These are phyloP conservation scores for Molothrus aeneus DNA, from an alignment of 2,797 vertebrate species.

Conservation along the genomic window DNA sequence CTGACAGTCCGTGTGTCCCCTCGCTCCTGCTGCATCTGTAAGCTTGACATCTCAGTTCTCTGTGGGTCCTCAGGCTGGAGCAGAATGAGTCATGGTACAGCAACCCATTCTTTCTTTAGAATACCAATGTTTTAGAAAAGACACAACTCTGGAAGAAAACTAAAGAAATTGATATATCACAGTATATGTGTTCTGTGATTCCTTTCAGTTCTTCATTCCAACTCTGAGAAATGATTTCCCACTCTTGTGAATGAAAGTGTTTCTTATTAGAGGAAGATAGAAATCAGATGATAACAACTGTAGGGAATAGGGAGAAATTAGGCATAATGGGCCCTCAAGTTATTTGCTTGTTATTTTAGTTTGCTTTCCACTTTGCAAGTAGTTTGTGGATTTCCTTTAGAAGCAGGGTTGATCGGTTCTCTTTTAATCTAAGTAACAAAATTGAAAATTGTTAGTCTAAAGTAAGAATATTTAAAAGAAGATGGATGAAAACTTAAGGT, in stretches of 20 bases:
- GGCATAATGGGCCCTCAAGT: background rate
- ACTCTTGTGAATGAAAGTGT: background rate
- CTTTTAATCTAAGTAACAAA: background rate
- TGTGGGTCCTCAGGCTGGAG: background rate
- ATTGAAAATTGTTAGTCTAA: background rate
- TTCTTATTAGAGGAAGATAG: background rate
- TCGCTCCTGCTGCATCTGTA: background rate
- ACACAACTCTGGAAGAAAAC: background rate
- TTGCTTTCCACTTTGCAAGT: background rate
- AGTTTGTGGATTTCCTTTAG: background rate
- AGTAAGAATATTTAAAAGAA: background rate
- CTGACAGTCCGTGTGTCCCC: background rate
- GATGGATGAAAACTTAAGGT: background rate
- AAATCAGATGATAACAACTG: background rate
- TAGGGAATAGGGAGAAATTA: background rate
- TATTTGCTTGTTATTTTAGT: conserved; percentile 4
- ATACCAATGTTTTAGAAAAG: background rate
- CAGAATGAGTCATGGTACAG: background rate
- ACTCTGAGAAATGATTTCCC: background rate
- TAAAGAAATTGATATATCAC: background rate
- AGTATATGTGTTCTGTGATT: background rate
- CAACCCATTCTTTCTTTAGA: background rate
- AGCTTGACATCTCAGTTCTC: background rate
- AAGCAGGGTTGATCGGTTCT: background rate
- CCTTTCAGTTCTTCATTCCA: background rate